Base-by-base conservation (phyloP, 2,113 vertebrate genomes). In the Elephantulus edwardii region DNA sequence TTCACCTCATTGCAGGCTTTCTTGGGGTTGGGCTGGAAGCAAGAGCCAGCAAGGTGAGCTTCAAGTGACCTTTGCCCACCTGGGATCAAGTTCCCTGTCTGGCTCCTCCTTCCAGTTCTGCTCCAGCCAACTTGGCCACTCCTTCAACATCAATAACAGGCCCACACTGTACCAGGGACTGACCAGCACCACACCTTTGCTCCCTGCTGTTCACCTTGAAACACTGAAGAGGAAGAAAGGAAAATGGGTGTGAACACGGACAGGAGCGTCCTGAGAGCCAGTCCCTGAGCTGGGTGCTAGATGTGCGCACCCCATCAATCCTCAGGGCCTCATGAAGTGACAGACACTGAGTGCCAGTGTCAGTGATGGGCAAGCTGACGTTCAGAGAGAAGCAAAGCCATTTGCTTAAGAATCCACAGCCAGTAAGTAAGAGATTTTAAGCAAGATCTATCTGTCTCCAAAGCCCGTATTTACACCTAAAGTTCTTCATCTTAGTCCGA, bases 61-160 rank as follows among this genome's bases (percentile, higher is more conserved):
- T 83, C 64, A 46, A 24, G 56, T 93, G 92, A 93, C 64, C 54
- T 95, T 89, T 91, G 86, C 42, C 77, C 54, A 40, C 8, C 58
- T 74, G 42, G 35, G 38, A 88, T 90, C 54, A 30, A 52, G 8
- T 93, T 88, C 90, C 44, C 76, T 75, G 71, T 86, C 83, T 68
- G 72, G 50, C 30, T 84, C 38, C 86, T 95, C 50, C 64, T 35
- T 94, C 71, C 28, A 64, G 85, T 30, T 78, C 44, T 28, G 54
- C 9, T 70, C 40, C 54, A 68, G 60, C 54, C 85, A 91, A 78
- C 33, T 5, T 19, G 91, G 24, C 58, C 80, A 88, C 86, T 83
- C 86, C 91, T 35, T 94, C 76, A 79, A 50, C 68, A 89, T 85
- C 86, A 94, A 76, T 44, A 90, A 77, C 24, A 90, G 66, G 16